Evolutionary conservation across 37 sponge, comb jelly and placozoan species (phyloP).

Genomic region (Petrosia ficiformis): DNA sequence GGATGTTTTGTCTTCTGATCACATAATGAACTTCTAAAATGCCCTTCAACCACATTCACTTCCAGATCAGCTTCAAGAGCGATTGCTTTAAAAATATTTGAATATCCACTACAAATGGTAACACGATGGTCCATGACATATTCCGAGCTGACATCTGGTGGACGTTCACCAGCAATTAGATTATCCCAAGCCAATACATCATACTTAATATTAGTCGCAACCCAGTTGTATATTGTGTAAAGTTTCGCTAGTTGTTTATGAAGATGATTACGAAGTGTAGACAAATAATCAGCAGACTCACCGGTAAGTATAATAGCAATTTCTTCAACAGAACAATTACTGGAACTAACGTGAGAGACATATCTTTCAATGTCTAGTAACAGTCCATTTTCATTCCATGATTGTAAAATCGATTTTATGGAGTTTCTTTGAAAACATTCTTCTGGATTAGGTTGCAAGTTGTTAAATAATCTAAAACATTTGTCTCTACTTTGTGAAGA

Average conservation of each 20-base stretch:
- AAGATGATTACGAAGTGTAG: neutral
- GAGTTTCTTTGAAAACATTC: too few relatives aligned
- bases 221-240: slow-evolving; percentile 20
- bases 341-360: neutral
- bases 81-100: slow-evolving; percentile 7
- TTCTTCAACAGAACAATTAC: neutral
- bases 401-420: too few relatives aligned
- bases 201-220: slow-evolving; percentile 20
- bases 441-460: too few relatives aligned
- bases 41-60: neutral
- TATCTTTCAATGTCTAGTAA: neutral
- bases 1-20: neutral
- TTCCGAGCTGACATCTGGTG: neutral
- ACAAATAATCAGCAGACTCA: neutral
- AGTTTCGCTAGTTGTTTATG: slow-evolving; percentile 2
- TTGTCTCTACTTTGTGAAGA: too few relatives aligned
- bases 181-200: slow-evolving; percentile 9
- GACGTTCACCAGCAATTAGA: neutral
- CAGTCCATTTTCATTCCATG: slow-evolving; percentile 6
- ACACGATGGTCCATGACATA: neutral
- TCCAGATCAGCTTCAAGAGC: slow-evolving; percentile 2
- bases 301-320: neutral
- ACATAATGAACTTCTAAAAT: neutral
- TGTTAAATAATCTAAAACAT: too few relatives aligned
- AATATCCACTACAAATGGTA: slow-evolving; percentile 19